A percentile compares a stretch with the other conserved stretches of the same genome.
Evolutionary conservation across 2,797 vertebrate species (phyloP).

Genomic region (Decapterus maruadsi): DNA sequence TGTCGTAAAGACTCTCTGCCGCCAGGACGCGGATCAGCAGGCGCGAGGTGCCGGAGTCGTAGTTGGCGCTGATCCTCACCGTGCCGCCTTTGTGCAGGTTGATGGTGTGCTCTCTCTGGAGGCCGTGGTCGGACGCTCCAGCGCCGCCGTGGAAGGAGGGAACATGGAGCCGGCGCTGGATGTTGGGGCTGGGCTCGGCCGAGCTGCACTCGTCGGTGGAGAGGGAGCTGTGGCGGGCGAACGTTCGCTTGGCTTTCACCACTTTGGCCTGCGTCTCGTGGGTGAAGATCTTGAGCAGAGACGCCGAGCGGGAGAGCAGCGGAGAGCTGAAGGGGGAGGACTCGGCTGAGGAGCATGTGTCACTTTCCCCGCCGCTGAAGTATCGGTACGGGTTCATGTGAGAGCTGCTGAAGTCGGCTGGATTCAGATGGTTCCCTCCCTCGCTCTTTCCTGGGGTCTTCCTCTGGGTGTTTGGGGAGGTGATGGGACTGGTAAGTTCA

Average conservation of each 20-base stretch:
- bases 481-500: conserved; percentile 91
- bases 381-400: conserved; percentile 94
- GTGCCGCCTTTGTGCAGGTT: conserved; percentile 90
- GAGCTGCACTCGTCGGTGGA: conserved; percentile 96
- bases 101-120: conserved; percentile 85
- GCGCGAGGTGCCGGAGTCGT: conserved; percentile 89
- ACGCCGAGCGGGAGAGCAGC: conserved; percentile 93
- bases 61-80: conserved; percentile 90
- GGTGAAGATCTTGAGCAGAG: conserved; percentile 94
- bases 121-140: conserved; percentile 64
- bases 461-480: conserved; percentile 89
- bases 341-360: conserved; percentile 96
- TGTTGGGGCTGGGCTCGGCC: conserved; percentile 92
- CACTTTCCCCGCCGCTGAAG: conserved; percentile 96
- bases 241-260: conserved; percentile 92
- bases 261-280: conserved; percentile 96
- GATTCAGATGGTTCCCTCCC: conserved; percentile 84
- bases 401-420: conserved; percentile 86
- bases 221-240: conserved; percentile 94
- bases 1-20: conserved; percentile 92
- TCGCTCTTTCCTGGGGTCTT: conserved; percentile 76
- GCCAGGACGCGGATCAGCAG: conserved; percentile 91
- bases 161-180: conserved; percentile 88
- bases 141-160: conserved; percentile 85
- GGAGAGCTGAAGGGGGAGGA: conserved; percentile 96